Percentiles rank a stretch among this genome's conserved stretches.
Evolutionary conservation across 1,140 invertebrate genomes (phyloP).

Genomic region (Spodoptera frugiperda): DNA sequence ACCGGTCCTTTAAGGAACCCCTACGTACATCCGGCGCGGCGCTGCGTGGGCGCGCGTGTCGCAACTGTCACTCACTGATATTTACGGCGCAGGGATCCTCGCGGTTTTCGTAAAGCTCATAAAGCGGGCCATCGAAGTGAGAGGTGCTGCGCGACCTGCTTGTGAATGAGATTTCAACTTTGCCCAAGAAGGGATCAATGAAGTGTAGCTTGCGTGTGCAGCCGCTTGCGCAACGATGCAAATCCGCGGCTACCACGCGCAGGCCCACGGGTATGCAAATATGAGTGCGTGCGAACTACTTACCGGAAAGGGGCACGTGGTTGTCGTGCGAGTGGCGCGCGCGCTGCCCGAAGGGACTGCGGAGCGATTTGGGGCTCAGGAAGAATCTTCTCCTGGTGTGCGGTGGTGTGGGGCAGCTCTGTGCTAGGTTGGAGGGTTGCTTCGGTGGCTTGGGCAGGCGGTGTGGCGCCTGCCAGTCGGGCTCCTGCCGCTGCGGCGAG

Average conservation of each 20-base stretch:
- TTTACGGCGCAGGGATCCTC: constrained; percentile 75
- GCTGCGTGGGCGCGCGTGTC: constrained; percentile 72
- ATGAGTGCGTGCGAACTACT: constrained; percentile 59
- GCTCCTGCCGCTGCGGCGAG: constrained; percentile 83
- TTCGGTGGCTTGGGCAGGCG: constrained; percentile 81
- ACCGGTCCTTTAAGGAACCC: constrained; percentile 81
- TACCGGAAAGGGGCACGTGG: constrained; percentile 89
- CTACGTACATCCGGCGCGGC: constrained; percentile 84
- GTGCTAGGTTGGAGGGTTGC: constrained; percentile 83
- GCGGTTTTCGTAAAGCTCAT: constrained; percentile 59
- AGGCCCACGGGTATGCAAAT: constrained; percentile 74
- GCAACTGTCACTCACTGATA: constrained; percentile 78
- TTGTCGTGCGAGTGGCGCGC: constrained; percentile 82
- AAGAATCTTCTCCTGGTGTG: constrained; percentile 93
- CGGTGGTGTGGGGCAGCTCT: constrained; percentile 92
- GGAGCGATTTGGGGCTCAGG: constrained; percentile 91
- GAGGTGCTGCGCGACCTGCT: constrained; percentile 51
- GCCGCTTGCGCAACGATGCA: constrained; percentile 71
- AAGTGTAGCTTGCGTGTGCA: constrained; percentile 62
- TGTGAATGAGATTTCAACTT: constrained; percentile 67
- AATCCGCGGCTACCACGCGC: constrained; percentile 71
- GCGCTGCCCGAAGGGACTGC: constrained; percentile 89
- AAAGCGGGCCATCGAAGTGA: constrained; percentile 62
- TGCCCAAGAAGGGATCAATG: constrained; percentile 67
- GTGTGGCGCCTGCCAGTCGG: constrained; percentile 78